Evolutionary conservation across 2,797 vertebrate genomes (phyloP), one percentile per base, ranked within the genome.

Genomic region (Sparidentex hasta): DNA sequence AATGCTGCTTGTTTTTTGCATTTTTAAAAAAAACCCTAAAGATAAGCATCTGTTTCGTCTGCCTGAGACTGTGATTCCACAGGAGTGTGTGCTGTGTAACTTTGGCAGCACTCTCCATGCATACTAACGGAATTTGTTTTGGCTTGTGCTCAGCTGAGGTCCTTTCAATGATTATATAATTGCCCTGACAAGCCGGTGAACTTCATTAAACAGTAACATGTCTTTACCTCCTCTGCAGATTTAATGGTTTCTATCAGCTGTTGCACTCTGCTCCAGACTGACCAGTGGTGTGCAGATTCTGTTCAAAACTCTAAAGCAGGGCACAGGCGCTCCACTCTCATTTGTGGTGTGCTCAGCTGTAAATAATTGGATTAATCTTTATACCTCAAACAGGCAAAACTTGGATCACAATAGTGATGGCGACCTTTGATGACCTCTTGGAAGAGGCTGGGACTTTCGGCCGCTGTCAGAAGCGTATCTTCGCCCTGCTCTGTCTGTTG

Each of bases 401-500:
- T 25, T 17, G 17, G 25, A 46, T 52, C 21, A 2, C 25, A 6
- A 54, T 0, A 6, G 23, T 2, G 12, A 82, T 87, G 85, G 4
- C 58, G 4, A 80, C 58, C 54, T 86, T 88, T 66, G 86, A 86
- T 27, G 78, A 88, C 48, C 54, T 88, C 43, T 29, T 88, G 48
- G 78, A 83, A 7, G 81, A 86, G 9, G 81, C 44, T 7, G 86
- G 86, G 3, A 1, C 17, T 11, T 86, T 83, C 0, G 81, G 81
- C 20, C 75, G 66, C 52, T 76, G 23, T 23, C 82, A 80, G 82
- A 76, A 11, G 61, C 74, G 82, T 0, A 11, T 84, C 62, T 74
- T 81, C 11, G 61, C 44, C 12, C 3, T 84, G 78, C 61, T 80
- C 17, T 81, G 82, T 27, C 3, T 78, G 4, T 0, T 77, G 20